Percentiles rank a stretch among this genome's conserved stretches.
Conservation (phyloP, 2,888 invertebrate species). For the Odontothrips loti region DNA sequence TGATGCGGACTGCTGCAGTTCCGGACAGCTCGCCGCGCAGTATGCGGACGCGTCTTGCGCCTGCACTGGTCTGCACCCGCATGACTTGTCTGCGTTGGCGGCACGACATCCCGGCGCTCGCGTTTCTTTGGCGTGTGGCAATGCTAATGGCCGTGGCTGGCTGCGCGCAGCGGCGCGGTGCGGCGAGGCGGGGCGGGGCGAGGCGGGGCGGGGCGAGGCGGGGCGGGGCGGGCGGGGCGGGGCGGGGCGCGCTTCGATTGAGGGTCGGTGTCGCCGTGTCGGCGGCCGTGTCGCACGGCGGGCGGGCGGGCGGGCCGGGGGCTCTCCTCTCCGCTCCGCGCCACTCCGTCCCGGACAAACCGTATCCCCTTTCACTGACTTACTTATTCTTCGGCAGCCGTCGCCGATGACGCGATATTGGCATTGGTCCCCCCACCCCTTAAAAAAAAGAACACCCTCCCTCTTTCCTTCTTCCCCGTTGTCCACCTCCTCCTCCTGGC, state of each 20-base stretch:
- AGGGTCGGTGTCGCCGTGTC: not conserved
- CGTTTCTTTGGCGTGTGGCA: too few relatives aligned
- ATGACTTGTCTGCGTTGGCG: too few relatives aligned
- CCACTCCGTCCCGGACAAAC: not conserved
- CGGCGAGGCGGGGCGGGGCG: not conserved
- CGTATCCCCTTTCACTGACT: slow-evolving; percentile 6
- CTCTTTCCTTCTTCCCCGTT: not conserved
- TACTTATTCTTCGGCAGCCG: not conserved
- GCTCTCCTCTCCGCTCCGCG: not conserved
- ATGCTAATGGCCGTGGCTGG: not conserved
- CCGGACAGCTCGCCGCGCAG: too few relatives aligned
- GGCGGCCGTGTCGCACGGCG: too few relatives aligned
- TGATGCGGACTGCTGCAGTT: too few relatives aligned
- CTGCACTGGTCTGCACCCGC: too few relatives aligned
- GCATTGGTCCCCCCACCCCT: not conserved
- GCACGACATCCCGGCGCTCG: too few relatives aligned
- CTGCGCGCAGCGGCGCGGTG: not conserved
- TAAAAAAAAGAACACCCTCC: not conserved
- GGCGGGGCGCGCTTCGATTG: not conserved
- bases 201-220: not conserved
- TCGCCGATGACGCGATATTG: not conserved
- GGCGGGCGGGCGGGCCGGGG: too few relatives aligned
- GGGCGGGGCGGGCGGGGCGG: too few relatives aligned
- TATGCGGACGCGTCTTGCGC: too few relatives aligned
- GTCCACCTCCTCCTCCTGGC: not conserved